A percentile compares a stretch with the other conserved stretches of the same genome.
These are phyloP conservation scores for Plestiodon gilberti DNA, from an alignment of 2,113 vertebrate genomes.

Conservation along the genomic window DNA sequence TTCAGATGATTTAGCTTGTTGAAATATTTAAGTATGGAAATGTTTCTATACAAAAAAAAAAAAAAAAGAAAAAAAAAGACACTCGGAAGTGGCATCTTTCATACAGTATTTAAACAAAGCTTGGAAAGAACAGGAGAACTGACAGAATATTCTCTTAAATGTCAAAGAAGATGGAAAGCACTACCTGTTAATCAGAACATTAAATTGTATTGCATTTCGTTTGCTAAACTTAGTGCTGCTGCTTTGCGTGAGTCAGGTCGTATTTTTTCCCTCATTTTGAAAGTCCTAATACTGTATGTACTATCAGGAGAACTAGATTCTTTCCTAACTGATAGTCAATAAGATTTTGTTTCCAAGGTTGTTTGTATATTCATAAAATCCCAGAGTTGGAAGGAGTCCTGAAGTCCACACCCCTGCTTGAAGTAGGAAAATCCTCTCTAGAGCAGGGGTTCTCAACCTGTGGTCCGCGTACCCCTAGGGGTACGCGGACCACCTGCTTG, in stretches of 20 bases:
- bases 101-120: conserved; percentile 18
- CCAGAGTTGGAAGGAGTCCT: neutral
- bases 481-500: too few relatives aligned
- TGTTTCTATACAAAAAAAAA: neutral
- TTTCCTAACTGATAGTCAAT: conserved; percentile 8
- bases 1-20: conserved; percentile 9
- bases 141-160: conserved; percentile 8
- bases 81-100: neutral
- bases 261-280: neutral
- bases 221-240: conserved; percentile 35
- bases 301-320: neutral
- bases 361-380: neutral
- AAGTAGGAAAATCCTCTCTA: neutral
- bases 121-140: conserved; percentile 17
- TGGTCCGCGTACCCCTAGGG: too few relatives aligned
- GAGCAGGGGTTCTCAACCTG: too few relatives aligned
- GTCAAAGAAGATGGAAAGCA: conserved; percentile 26
- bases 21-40: neutral
- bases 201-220: conserved; percentile 29
- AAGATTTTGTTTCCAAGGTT: conserved; percentile 35
- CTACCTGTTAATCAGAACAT: conserved; percentile 26
- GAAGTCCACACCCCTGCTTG: neutral
- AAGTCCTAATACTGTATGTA: conserved; percentile 2
- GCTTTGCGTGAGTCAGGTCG: conserved; percentile 33
- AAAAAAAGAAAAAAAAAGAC: too few relatives aligned